These are phyloP conservation scores for Desmophyllum pertusum DNA, from an alignment of 92 coral and sea anemone species.

Conservation along the genomic window DNA sequence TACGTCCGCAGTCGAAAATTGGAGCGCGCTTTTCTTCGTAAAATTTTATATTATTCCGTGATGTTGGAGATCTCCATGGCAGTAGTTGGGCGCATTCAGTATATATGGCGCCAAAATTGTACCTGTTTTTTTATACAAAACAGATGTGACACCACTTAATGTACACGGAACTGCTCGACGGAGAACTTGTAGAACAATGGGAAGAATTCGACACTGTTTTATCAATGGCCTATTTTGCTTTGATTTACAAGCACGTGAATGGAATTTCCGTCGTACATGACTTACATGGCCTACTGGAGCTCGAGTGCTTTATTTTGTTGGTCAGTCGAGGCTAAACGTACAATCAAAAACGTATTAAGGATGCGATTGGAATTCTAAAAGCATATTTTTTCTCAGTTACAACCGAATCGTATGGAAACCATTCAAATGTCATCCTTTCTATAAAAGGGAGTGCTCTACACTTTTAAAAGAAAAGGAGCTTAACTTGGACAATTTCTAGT, in stretches of 20 bases:
- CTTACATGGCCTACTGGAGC: neutral
- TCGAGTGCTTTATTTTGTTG: neutral
- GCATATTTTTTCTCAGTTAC: neutral
- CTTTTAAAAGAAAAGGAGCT: neutral
- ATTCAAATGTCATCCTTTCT: neutral
- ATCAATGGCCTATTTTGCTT: neutral
- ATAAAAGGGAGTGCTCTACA: neutral
- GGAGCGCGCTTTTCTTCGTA: no score
- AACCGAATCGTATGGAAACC: neutral
- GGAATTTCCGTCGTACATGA: neutral
- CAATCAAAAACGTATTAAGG: neutral
- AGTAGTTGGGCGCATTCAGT: neutral
- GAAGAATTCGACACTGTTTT: neutral
- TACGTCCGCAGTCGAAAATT: neutral
- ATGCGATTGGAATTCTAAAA: neutral
- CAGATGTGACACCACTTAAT: neutral
- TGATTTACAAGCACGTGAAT: neutral
- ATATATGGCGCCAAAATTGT: neutral
- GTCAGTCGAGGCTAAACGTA: neutral
- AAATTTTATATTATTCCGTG: neutral
- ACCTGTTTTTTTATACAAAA: conserved; percentile 1
- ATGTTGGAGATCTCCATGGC: neutral
- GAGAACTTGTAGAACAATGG: neutral
- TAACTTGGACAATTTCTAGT: neutral
- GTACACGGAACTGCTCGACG: neutral